Evolutionary conservation across 2,888 invertebrate genomes (phyloP).

Genomic region (Drosophila meridionalis): DNA sequence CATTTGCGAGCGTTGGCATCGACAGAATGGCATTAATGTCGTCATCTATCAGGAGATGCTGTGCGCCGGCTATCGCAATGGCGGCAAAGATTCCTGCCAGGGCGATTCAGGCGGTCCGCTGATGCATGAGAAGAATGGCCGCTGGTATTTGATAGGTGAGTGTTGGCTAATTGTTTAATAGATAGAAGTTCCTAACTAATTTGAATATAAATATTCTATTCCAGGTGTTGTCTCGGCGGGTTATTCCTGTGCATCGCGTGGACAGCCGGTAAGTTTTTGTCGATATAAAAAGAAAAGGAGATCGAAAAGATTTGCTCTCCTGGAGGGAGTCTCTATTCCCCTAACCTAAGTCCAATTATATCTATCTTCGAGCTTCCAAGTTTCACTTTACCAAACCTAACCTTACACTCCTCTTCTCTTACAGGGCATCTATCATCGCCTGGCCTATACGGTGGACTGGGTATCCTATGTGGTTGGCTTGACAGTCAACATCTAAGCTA

Average conservation of each 20-base stretch:
- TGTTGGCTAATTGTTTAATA: background rate
- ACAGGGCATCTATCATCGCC: constrained; percentile 94
- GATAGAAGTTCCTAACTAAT: background rate
- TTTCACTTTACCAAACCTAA: background rate
- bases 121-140: constrained; percentile 93
- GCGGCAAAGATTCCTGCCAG: constrained; percentile 90
- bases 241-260: constrained; percentile 96
- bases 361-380: too few species aligned
- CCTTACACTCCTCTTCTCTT: background rate
- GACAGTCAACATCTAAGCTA: constrained; percentile 81
- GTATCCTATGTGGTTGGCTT: constrained; percentile 88
- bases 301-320: too few species aligned
- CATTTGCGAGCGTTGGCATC: constrained; percentile 88
- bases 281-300: background rate
- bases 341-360: background rate
- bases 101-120: constrained; percentile 92
- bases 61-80: constrained; percentile 95
- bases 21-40: constrained; percentile 87
- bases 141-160: constrained; percentile 93
- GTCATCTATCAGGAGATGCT: constrained; percentile 98
- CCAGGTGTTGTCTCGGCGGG: constrained; percentile 95
- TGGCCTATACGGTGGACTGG: constrained; percentile 97
- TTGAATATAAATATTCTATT: background rate
- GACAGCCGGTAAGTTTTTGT: constrained; percentile 88
- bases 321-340: too few species aligned